Percentiles rank a stretch among this genome's conserved stretches.
Evolutionary conservation across 2,888 invertebrate species (phyloP).

Genomic region (Arenicola marina): DNA sequence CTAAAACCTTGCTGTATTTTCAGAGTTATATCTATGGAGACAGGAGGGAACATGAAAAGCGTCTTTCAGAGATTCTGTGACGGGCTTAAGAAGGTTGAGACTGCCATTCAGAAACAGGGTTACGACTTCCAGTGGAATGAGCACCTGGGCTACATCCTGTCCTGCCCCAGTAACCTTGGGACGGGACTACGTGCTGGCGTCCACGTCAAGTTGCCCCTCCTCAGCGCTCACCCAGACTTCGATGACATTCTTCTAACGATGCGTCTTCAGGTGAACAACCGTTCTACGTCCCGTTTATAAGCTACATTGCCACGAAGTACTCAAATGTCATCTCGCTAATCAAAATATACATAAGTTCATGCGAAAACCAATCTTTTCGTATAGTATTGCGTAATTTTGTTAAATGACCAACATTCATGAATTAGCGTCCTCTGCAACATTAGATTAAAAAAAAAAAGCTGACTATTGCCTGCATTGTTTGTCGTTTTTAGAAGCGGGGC

Average conservation of each 20-base stretch:
- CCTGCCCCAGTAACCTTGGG: conserved; percentile 29
- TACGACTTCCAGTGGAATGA: conserved; percentile 29
- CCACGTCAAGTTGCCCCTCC: conserved; percentile 80
- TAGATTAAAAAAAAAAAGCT: not conserved
- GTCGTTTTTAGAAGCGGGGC: conserved; percentile 26
- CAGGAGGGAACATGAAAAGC: conserved; percentile 17
- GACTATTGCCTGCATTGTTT: not conserved
- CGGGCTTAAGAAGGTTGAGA: conserved; percentile 25
- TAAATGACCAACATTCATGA: too few species aligned
- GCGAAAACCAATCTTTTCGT: too few species aligned
- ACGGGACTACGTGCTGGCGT: conserved; percentile 87
- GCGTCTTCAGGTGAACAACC: too few species aligned
- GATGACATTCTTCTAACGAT: conserved; percentile 2
- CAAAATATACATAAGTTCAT: too few species aligned
- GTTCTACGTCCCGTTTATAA: too few species aligned
- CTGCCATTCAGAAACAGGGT: conserved; percentile 10
- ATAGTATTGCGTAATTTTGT: too few species aligned
- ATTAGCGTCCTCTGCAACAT: too few species aligned
- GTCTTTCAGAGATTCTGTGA: conserved; percentile 28
- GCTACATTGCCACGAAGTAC: too few species aligned
- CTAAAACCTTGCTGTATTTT: conserved; percentile 58
- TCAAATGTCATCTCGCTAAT: too few species aligned
- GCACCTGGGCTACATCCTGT: conserved; percentile 25
- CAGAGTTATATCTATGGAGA: conserved; percentile 25
- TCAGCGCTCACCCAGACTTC: conserved; percentile 52